Evolutionary conservation across 2,113 vertebrate genomes (phyloP), one percentile per base, ranked within the genome.

Genomic region (Hippoglossus stenolepis): DNA sequence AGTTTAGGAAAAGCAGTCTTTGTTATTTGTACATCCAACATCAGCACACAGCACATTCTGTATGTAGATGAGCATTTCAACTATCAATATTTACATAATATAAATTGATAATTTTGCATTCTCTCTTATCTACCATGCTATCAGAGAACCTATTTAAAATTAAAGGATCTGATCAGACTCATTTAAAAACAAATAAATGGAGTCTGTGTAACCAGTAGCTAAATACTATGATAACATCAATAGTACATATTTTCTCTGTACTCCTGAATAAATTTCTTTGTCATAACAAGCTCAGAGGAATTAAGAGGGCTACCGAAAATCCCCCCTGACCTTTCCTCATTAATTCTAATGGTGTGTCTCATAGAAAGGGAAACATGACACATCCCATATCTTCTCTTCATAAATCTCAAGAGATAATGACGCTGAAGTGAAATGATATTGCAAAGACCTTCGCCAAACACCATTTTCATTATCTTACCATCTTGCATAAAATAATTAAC

Each of bases 381-480:
- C 53, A n/a, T 82, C 54, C 57, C 64, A 28, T 85, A 86, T 86
- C 87, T 79, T 72, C 79, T 79, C 65, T 72, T 85, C 75, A 82
- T 86, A 77, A 74, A 87, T 89, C 86, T 90, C 73, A 47, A 1
- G 59, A 89, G 81, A 90, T 88, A 90, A 88, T 60, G 4, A 56
- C n/a, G 7, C 75, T 79, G 77, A 84, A 75, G 83, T 82, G 80
- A 90, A 85, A 83, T 80, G 45, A 86, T 85, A 83, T 86, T 80
- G 47, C 84, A 82, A 81, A 83, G 77, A 87, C 87, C 84, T 90
- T 92, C 78, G 83, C 56, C 76, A 91, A 89, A 88, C 85, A 85
- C 73, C 58, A 85, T 87, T 88, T 85, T 83, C 74, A 61, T 84
- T 91, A 88, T 90, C 82, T 82, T 51, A 73, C 80, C 82, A 85